These are phyloP conservation scores for Steinernema hermaphroditum DNA, from an alignment of 2,888 invertebrate species.

Conservation along the genomic window DNA sequence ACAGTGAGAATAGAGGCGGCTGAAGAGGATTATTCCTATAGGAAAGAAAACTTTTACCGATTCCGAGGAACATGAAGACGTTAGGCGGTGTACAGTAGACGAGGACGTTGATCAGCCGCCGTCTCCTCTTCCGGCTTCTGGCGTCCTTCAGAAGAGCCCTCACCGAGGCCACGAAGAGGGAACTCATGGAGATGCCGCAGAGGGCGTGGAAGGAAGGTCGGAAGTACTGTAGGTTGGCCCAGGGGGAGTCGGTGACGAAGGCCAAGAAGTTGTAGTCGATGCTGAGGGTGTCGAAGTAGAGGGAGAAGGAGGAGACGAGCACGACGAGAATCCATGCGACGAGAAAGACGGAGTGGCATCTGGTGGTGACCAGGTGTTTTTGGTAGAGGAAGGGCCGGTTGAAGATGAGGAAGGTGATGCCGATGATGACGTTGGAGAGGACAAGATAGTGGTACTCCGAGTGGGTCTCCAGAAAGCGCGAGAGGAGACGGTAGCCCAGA, in stretches of 20 bases:
- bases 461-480: constrained; percentile 1
- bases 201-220: background rate
- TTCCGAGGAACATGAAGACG: background rate
- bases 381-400: background rate
- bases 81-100: constrained; percentile 1
- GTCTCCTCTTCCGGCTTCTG: background rate
- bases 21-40: background rate
- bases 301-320: background rate
- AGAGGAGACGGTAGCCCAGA: background rate
- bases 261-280: constrained; percentile 18
- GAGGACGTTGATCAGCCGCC: background rate
- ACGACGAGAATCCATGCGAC: background rate
- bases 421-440: constrained; percentile 21
- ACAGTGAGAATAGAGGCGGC: background rate
- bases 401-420: constrained; percentile 11
- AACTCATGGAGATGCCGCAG: background rate
- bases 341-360: background rate
- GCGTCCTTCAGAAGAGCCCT: background rate
- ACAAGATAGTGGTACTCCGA: constrained; percentile 4
- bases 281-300: constrained; percentile 2
- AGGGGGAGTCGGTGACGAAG: background rate
- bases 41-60: no score
- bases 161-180: background rate
- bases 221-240: constrained; percentile 6
- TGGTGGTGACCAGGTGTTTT: background rate